phyloP scores from a whole-genome alignment of 2,113 vertebrate genomes.

The Cyrtonyx montezumae region DNA sequence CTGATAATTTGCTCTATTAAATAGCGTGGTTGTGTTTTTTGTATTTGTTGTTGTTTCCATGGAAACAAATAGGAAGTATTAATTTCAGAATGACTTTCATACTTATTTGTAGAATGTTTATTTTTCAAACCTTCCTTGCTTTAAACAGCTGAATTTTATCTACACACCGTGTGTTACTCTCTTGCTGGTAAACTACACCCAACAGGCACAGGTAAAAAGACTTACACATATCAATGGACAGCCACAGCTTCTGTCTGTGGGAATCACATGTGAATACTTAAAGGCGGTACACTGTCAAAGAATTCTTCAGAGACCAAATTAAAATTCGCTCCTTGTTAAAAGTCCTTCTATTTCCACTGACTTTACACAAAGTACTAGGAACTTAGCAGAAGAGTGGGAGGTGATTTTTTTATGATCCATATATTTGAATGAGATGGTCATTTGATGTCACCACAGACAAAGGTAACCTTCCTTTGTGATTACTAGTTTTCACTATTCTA shows the following conservation, averaged over 20 bases:
- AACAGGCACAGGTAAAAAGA: neutral
- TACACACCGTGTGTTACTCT: neutral
- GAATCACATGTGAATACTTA: neutral
- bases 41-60: too few species aligned
- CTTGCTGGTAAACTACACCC: neutral
- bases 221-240: accelerated
- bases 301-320: constrained; percentile 9
- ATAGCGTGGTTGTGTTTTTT: too few species aligned
- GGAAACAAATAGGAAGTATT: too few species aligned
- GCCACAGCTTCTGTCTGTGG: neutral
- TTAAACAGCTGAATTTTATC: neutral
- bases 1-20: too few species aligned
- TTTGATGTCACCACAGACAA: constrained; percentile 24
- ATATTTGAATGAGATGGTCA: constrained; percentile 43
- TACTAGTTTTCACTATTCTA: neutral
- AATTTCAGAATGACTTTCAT: too few species aligned
- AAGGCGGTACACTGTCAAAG: neutral
- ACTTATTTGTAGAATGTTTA: neutral
- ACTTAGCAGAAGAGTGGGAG: neutral
- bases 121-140: neutral
- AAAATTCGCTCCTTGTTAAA: constrained; percentile 34
- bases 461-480: constrained; percentile 5
- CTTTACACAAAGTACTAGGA: neutral
- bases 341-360: neutral
- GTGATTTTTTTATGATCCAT: constrained; percentile 17